phyloP scores from a whole-genome alignment of 92 coral and sea anemone genomes.

The Porites rus region DNA sequence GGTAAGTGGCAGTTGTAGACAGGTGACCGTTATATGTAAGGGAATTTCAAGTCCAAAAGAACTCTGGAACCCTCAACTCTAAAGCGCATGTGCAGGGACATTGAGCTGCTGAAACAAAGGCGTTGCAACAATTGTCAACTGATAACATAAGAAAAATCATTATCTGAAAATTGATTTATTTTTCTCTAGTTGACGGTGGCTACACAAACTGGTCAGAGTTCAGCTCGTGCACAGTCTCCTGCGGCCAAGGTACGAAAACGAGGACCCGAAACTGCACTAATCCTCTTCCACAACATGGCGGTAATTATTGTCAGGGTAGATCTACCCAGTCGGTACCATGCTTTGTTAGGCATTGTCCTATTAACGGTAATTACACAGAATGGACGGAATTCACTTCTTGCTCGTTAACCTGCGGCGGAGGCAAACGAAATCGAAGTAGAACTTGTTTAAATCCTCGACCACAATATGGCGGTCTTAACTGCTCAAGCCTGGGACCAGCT shows the following conservation, averaged over 20 bases:
- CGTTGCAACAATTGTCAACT: too few relatives aligned
- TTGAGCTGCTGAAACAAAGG: too few relatives aligned
- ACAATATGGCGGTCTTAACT: slow-evolving; percentile 70
- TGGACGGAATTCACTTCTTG: slow-evolving; percentile 82
- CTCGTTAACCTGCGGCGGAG: slow-evolving; percentile 76
- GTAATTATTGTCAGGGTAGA: slow-evolving; percentile 72
- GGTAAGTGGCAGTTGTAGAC: too few relatives aligned
- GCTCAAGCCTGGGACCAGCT: slow-evolving; percentile 66
- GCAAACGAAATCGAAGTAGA: slow-evolving; percentile 65
- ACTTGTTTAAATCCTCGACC: slow-evolving; percentile 80
- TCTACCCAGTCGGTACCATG: slow-evolving; percentile 54
- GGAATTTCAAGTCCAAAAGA: too few relatives aligned
- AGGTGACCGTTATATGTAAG: too few relatives aligned
- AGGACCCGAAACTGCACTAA: slow-evolving; percentile 80
- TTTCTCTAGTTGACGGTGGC: slow-evolving; percentile 72
- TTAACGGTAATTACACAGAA: slow-evolving; percentile 69
- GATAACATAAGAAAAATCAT: slow-evolving; percentile 45
- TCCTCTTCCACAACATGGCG: slow-evolving; percentile 90
- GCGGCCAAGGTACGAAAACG: slow-evolving; percentile 72
- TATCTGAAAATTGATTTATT: not conserved
- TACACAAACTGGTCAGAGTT: slow-evolving; percentile 83
- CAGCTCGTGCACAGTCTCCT: slow-evolving; percentile 73
- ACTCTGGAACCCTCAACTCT: too few relatives aligned
- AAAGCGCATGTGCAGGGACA: too few relatives aligned
- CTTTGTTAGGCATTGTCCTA: slow-evolving; percentile 76